These are phyloP conservation scores for Tyrophagus putrescentiae DNA, from an alignment of 1,140 invertebrate genomes.

Conservation along the genomic window DNA sequence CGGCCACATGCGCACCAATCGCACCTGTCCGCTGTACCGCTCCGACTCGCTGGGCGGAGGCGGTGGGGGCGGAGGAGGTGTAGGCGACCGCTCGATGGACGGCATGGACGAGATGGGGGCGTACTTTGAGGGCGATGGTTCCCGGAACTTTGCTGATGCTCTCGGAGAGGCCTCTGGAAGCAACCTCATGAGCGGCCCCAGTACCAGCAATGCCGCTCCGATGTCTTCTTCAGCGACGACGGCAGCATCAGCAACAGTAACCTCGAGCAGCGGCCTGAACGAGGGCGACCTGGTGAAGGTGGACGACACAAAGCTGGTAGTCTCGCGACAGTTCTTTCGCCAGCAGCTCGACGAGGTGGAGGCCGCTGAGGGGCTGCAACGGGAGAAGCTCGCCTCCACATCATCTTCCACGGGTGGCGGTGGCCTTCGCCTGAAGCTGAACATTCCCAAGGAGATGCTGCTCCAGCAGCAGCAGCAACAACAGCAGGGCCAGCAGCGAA, in stretches of 20 bases:
- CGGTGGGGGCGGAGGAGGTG: slow-evolving; percentile 42
- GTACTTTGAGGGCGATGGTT: slow-evolving; percentile 66
- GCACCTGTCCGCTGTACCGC: slow-evolving; percentile 79
- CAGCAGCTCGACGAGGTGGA: slow-evolving; percentile 60
- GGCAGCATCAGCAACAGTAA: too few species aligned
- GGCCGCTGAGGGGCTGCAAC: too few species aligned
- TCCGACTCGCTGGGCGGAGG: too few species aligned
- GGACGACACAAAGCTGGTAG: slow-evolving; percentile 48
- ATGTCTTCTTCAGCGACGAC: too few species aligned
- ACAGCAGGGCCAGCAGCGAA: slow-evolving; percentile 47
- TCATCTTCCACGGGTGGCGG: too few species aligned
- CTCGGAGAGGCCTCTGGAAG: slow-evolving; percentile 41
- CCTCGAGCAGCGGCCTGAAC: slow-evolving; percentile 36
- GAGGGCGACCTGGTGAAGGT: slow-evolving; percentile 71
- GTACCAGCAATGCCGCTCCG: not conserved
- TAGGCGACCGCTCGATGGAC: slow-evolving; percentile 49
- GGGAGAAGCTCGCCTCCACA: too few species aligned
- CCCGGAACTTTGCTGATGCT: slow-evolving; percentile 39
- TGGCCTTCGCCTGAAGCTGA: slow-evolving; percentile 46
- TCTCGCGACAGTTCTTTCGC: slow-evolving; percentile 35
- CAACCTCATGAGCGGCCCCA: not conserved
- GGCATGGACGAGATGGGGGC: slow-evolving; percentile 54
- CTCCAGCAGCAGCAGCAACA: slow-evolving; percentile 45
- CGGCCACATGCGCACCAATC: slow-evolving; percentile 79
- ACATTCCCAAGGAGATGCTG: slow-evolving; percentile 62